Percentiles rank a stretch among this genome's conserved stretches.
Evolutionary conservation across 2,888 invertebrate species (phyloP).

Genomic region (Drosophila dives): DNA sequence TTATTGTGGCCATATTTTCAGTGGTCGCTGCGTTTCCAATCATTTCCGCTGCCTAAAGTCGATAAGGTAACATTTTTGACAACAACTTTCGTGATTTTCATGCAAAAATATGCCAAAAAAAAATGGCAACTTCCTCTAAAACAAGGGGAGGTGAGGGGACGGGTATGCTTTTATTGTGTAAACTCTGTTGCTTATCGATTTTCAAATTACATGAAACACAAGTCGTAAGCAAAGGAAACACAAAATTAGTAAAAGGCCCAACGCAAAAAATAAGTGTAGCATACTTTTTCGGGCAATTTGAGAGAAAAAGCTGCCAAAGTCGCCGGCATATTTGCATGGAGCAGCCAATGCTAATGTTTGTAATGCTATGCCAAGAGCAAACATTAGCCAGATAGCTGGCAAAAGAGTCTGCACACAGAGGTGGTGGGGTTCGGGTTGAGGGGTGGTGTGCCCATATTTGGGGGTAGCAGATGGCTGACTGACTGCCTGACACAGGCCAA

Average conservation of each 20-base stretch:
- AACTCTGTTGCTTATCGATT: slow-evolving; percentile 74
- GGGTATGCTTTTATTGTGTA: neutral
- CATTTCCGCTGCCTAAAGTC: slow-evolving; percentile 55
- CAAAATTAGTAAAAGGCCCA: slow-evolving; percentile 59
- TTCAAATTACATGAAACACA: slow-evolving; percentile 63
- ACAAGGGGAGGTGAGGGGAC: no score
- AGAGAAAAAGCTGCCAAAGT: slow-evolving; percentile 36
- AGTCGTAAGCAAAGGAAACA: slow-evolving; percentile 63
- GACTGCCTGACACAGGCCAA: slow-evolving; percentile 36
- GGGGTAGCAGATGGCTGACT: slow-evolving; percentile 34
- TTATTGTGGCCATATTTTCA: slow-evolving; percentile 53
- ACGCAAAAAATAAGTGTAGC: slow-evolving; percentile 48
- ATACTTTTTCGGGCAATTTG: slow-evolving; percentile 70
- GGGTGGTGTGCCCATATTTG: neutral
- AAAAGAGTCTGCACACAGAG: slow-evolving; percentile 32
- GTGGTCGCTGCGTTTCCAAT: slow-evolving; percentile 60
- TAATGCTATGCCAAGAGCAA: slow-evolving; percentile 69
- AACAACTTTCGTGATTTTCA: slow-evolving; percentile 77
- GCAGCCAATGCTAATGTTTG: slow-evolving; percentile 66
- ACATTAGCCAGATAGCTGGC: slow-evolving; percentile 73
- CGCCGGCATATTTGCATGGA: slow-evolving; percentile 67
- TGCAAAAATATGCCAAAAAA: slow-evolving; percentile 67
- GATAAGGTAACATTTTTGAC: slow-evolving; percentile 73
- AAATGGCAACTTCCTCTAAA: slow-evolving; percentile 17
- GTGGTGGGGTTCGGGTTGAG: neutral